Percentiles rank a stretch among this genome's conserved stretches.
Evolutionary conservation across 37 sponge, comb jelly and placozoan genomes (phyloP).

Genomic region (Beroe forskalii): DNA sequence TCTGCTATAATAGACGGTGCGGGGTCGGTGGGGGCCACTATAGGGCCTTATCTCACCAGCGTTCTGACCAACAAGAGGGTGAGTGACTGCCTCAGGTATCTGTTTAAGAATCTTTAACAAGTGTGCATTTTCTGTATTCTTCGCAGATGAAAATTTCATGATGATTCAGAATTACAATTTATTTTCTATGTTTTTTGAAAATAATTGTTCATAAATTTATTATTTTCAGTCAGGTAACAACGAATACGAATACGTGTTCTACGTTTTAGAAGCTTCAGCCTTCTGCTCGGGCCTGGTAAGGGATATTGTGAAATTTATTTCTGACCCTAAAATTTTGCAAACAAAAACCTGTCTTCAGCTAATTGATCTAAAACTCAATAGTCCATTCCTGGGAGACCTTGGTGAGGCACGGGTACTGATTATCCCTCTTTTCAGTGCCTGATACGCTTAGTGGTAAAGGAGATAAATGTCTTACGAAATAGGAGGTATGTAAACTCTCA

Average conservation of each 20-base stretch:
- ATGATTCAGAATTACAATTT: too few relatives aligned
- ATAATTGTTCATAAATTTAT: too few relatives aligned
- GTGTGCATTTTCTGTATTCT: too few relatives aligned
- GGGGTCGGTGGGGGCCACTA: constrained; percentile 67
- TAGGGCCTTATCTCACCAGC: constrained; percentile 68
- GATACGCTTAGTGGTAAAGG: not conserved
- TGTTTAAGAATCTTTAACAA: too few relatives aligned
- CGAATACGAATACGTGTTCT: not conserved
- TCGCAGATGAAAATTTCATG: too few relatives aligned
- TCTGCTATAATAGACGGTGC: constrained; percentile 69
- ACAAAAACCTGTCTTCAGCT: too few relatives aligned
- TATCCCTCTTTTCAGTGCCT: constrained; percentile 3
- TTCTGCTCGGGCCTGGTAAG: constrained; percentile 12
- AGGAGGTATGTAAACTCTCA: constrained; percentile 59
- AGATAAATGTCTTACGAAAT: not conserved
- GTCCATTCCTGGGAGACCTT: too few relatives aligned
- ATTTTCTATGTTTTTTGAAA: too few relatives aligned
- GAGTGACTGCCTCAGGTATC: too few relatives aligned
- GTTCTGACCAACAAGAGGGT: constrained; percentile 41
- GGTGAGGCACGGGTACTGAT: not conserved
- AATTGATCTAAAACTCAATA: too few relatives aligned
- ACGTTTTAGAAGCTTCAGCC: constrained; percentile 23
- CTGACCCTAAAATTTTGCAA: too few relatives aligned
- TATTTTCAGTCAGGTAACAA: not conserved
- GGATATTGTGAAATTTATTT: too few relatives aligned